Conservation (phyloP, 2,888 invertebrate species). For the Tryphoninae sp. region DNA sequence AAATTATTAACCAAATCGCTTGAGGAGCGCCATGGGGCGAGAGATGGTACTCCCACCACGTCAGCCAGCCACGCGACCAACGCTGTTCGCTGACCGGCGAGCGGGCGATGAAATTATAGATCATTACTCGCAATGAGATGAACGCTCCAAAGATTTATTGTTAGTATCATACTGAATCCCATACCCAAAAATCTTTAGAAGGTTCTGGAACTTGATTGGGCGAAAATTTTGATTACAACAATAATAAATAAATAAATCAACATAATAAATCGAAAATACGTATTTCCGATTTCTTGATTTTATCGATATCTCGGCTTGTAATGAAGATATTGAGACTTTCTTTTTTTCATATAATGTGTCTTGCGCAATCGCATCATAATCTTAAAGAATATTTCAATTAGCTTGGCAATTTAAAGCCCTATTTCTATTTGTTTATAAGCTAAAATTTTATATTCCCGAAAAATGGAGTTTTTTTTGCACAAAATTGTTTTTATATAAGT, state of each 20-base stretch:
- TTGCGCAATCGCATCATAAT: too few relatives aligned
- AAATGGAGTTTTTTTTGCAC: not conserved
- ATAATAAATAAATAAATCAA: too few relatives aligned
- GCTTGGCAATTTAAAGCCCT: too few relatives aligned
- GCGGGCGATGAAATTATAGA: not conserved
- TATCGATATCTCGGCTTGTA: not conserved
- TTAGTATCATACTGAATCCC: not conserved
- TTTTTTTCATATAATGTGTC: too few relatives aligned
- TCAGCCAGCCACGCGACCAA: not conserved
- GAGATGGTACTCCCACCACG: not conserved
- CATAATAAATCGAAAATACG: too few relatives aligned
- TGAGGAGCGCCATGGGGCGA: not conserved
- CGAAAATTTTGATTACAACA: not conserved
- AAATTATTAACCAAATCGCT: slow-evolving; percentile 10
- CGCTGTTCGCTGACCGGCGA: not conserved
- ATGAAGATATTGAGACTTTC: too few relatives aligned
- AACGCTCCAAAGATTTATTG: not conserved
- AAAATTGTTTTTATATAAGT: not conserved
- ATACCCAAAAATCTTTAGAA: not conserved
- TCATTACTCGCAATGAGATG: not conserved
- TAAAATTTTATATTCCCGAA: not conserved
- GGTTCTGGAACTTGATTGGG: not conserved
- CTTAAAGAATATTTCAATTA: too few relatives aligned
- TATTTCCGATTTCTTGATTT: not conserved
- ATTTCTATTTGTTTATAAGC: too few relatives aligned